Base-by-base conservation (phyloP, 2,888 invertebrate genomes). In the Crocallis elinguaria region DNA sequence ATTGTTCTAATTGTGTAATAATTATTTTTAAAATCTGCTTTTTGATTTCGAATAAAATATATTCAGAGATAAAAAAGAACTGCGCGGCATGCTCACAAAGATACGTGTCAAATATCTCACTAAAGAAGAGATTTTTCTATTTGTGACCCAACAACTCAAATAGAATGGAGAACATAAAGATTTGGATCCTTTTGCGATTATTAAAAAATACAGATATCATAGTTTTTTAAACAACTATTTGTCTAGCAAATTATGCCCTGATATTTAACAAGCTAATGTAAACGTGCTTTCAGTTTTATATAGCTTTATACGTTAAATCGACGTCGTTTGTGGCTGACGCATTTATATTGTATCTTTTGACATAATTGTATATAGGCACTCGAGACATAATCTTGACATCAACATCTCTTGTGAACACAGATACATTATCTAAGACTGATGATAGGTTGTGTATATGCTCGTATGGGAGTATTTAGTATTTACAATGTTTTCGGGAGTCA, bases 401-500 rank as follows among this genome's bases (percentile, higher is more conserved):
- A 30, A 33, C 29, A 23, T 45, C 45, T 27, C 21, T 21, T 46
- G 21, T 25, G n/a, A 42, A 50, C 29, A 49, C 11, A 32, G 11
- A 43, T 16, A 44, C 35, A 41, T 48, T 42, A 55, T 50, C 49
- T 52, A 42, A 37, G 51, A 48, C 46, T 46, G 37, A 41, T 42
- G 17, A 42, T 30, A 36, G 1, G 11, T 16, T 3, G 29, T 13
- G 19, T 41, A 46, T 36, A 41, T 48, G 37, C 3, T 12, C 53
- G 43, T 52, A 46, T 48, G 37, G 21, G 12, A 43, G 8, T 13
- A 17, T n/a, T n/a, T n/a, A n/a, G n/a, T n/a, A n/a, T 27, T 5
- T 2, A 48, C 33, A 50, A 53, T 50, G 29, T 32, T 39, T 48
- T 44, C 6, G 7, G 46, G 45, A 52, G 44, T 56, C 60, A 63